Evolutionary conservation across 2,797 vertebrate species (phyloP).

Genomic region (Vespertilio murinus): DNA sequence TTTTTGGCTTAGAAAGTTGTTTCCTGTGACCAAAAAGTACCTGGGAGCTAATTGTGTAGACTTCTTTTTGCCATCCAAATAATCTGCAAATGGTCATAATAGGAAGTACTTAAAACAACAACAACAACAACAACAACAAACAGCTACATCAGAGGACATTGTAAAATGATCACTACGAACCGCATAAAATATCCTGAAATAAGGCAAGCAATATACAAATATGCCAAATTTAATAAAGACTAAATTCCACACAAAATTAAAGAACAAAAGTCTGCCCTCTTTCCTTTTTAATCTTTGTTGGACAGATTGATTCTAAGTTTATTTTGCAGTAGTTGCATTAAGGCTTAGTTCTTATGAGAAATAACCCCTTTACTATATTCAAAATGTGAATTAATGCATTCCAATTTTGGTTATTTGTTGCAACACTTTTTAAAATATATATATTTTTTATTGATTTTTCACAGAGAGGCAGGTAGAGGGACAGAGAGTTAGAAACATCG

Average conservation of each 20-base stretch:
- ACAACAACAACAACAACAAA: not conserved
- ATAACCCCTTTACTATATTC: not conserved
- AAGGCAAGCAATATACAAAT: not conserved
- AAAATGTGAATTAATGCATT: not conserved
- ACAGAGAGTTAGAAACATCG: too few relatives aligned
- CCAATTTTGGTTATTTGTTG: not conserved
- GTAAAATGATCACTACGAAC: not conserved
- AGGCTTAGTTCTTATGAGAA: not conserved
- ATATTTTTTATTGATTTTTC: too few relatives aligned
- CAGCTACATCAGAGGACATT: not conserved
- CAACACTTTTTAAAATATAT: not conserved
- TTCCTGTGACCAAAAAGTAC: not conserved
- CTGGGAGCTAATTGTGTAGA: not conserved
- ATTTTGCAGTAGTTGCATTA: not conserved
- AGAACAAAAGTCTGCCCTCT: not conserved
- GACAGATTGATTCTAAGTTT: not conserved
- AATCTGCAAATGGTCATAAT: not conserved
- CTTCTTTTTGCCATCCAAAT: not conserved
- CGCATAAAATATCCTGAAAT: not conserved
- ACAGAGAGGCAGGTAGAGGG: too few relatives aligned
- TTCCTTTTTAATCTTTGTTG: not conserved
- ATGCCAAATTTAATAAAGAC: not conserved
- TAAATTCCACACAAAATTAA: not conserved
- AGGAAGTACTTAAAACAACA: not conserved
- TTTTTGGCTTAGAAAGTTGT: not conserved